Conservation (phyloP, 1,140 invertebrate species). For the Ridgeia piscesae region DNA sequence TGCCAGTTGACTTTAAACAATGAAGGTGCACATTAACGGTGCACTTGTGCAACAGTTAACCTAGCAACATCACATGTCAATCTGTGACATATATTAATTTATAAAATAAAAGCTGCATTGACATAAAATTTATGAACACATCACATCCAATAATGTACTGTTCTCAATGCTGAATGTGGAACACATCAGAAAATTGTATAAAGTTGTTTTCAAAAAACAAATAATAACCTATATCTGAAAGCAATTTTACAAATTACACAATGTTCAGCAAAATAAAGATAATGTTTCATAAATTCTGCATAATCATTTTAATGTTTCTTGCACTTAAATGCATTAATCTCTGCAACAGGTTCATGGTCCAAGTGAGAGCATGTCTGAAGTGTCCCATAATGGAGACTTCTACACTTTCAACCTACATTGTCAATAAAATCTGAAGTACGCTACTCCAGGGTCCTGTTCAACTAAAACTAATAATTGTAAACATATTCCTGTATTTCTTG, state of each 20-base stretch:
- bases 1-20: background rate
- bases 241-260: background rate
- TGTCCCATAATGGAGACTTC: background rate
- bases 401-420: background rate
- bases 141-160: background rate
- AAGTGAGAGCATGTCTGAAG: background rate
- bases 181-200: background rate
- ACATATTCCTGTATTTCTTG: background rate
- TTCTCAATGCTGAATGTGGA: background rate
- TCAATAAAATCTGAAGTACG: background rate
- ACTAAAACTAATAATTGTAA: background rate
- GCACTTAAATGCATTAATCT: background rate
- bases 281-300: too few relatives aligned
- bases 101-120: background rate
- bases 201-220: too few relatives aligned
- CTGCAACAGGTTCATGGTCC: background rate
- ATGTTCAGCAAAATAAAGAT: too few relatives aligned
- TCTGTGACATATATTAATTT: too few relatives aligned
- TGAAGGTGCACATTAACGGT: too few relatives aligned
- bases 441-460: background rate
- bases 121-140: background rate
- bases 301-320: background rate
- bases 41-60: too few relatives aligned
- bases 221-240: background rate
- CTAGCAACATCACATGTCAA: too few relatives aligned